Evolutionary conservation across 2,888 invertebrate genomes (phyloP).

Genomic region (Synanthedon tipuliformis): DNA sequence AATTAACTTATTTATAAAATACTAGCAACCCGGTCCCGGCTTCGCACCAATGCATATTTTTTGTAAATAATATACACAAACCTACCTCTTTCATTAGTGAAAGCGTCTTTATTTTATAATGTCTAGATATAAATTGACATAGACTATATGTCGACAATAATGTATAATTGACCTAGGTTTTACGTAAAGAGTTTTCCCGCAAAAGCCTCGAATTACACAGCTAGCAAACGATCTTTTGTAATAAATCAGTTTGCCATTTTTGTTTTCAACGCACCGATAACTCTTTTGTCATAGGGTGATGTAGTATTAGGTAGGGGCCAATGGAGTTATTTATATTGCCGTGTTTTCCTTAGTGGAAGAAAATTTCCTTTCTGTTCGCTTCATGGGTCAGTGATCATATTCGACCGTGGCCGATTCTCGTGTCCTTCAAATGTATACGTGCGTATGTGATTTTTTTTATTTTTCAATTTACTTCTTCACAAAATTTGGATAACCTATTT

Average conservation of each 20-base stretch:
- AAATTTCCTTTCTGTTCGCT: constrained; percentile 68
- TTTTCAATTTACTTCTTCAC: too few species aligned
- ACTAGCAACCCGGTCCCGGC: too few species aligned
- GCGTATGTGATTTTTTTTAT: too few species aligned
- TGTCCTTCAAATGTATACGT: constrained; percentile 1
- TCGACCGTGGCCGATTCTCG: constrained; percentile 32
- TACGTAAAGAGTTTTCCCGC: not conserved
- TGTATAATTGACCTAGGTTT: not conserved
- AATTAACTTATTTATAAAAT: too few species aligned
- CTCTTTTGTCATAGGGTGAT: constrained; percentile 71
- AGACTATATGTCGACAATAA: too few species aligned
- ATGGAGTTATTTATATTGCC: constrained; percentile 70
- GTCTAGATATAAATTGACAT: too few species aligned
- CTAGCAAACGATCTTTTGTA: constrained; percentile 42
- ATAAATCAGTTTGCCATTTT: constrained; percentile 68
- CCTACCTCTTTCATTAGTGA: too few species aligned
- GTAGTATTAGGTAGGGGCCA: constrained; percentile 52
- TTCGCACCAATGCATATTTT: too few species aligned
- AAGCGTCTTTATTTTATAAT: too few species aligned
- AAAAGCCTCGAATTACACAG: constrained; percentile 16
- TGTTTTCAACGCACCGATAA: constrained; percentile 72
- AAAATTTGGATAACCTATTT: too few species aligned
- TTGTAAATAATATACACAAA: too few species aligned
- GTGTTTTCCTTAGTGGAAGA: constrained; percentile 65
- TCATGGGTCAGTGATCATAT: constrained; percentile 69